Evolutionary conservation across 2,113 vertebrate species (phyloP).

Genomic region (Etheostoma cragini): DNA sequence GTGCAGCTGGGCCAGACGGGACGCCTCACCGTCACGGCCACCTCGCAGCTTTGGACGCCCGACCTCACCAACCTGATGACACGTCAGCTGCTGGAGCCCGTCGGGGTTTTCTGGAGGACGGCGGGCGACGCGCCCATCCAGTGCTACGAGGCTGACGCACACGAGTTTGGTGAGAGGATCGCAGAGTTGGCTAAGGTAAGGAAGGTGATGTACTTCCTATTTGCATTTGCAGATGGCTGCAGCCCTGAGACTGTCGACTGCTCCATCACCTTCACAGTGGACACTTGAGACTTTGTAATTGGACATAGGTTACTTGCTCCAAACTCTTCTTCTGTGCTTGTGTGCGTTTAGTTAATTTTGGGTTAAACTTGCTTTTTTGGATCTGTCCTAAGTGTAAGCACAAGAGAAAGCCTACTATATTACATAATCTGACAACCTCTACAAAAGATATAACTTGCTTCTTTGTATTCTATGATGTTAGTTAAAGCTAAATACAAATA

Average conservation of each 20-base stretch:
- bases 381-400: background rate
- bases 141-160: constrained; percentile 89
- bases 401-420: background rate
- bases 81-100: constrained; percentile 92
- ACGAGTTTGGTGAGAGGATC: constrained; percentile 93
- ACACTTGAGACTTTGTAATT: constrained; percentile 20
- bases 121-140: constrained; percentile 61
- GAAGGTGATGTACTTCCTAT: constrained; percentile 96
- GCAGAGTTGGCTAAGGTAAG: constrained; percentile 90
- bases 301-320: background rate
- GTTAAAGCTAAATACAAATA: constrained; percentile 24
- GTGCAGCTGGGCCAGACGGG: constrained; percentile 82
- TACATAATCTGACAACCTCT: background rate
- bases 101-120: constrained; percentile 89
- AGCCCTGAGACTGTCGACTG: constrained; percentile 86
- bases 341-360: background rate
- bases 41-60: constrained; percentile 95
- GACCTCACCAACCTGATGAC: constrained; percentile 96
- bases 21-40: constrained; percentile 88
- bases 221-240: constrained; percentile 86
- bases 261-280: constrained; percentile 85
- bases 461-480: background rate
- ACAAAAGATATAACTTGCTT: background rate
- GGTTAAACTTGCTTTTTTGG: background rate
- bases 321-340: background rate